phyloP scores from a whole-genome alignment of 2,113 vertebrate genomes.

The Anthoscopus minutus region DNA sequence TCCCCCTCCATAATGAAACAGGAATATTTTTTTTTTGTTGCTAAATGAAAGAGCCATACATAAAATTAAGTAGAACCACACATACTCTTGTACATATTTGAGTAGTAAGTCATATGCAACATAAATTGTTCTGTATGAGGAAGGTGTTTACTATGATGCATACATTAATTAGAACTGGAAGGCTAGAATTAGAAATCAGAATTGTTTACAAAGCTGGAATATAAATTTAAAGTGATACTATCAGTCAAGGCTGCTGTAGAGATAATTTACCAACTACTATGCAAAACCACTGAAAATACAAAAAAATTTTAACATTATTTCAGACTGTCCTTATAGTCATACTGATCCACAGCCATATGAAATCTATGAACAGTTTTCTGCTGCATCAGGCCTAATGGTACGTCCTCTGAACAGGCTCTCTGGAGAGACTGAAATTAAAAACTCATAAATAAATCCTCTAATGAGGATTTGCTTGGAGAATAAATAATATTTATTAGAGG shows the following conservation, averaged over 20 bases:
- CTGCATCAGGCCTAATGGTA: not conserved
- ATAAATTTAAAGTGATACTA: not conserved
- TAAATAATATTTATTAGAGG: too few species aligned
- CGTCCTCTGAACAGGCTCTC: not conserved
- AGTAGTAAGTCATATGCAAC: not conserved
- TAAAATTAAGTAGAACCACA: not conserved
- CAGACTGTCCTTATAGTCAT: not conserved
- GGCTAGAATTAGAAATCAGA: not conserved
- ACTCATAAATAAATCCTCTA: not conserved
- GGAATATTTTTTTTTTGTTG: not conserved
- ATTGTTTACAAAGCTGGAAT: not conserved
- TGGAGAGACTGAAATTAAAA: not conserved
- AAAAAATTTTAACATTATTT: not conserved
- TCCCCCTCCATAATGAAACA: not conserved
- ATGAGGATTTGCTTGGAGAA: too few species aligned
- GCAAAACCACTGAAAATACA: not conserved
- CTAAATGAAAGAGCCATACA: not conserved
- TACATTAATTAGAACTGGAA: not conserved
- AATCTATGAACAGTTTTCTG: not conserved
- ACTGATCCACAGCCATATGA: not conserved
- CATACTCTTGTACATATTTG: not conserved
- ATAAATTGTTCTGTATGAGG: not conserved
- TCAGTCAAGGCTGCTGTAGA: not conserved
- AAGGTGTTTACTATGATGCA: not conserved
- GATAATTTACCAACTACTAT: not conserved